Evolutionary conservation across 2,888 invertebrate genomes (phyloP).

Genomic region (Agriopis aurantiaria): DNA sequence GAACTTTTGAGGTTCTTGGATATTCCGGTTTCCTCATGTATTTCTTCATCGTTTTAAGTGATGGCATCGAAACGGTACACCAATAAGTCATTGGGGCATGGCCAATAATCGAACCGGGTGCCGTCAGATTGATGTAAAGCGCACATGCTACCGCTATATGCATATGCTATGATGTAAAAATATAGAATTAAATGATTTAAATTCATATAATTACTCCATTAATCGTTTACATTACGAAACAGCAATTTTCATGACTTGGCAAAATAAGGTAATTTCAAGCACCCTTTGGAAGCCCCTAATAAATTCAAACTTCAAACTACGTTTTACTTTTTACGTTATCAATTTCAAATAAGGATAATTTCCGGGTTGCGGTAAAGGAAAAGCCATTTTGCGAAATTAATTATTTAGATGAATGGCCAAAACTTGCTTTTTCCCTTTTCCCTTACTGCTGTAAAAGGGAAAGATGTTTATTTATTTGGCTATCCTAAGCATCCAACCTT

Average conservation of each 20-base stretch:
- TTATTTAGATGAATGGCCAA: constrained; percentile 19
- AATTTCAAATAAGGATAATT: constrained; percentile 24
- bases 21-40: no score
- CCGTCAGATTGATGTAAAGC: no score
- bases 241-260: constrained; percentile 9
- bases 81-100: no score
- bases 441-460: not conserved
- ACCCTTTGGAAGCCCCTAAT: constrained; percentile 14
- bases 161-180: no score
- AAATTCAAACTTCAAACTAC: constrained; percentile 24
- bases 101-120: no score
- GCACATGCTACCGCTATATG: no score
- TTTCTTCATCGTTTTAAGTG: no score
- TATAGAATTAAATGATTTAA: no score
- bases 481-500: not conserved
- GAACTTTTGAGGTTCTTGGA: no score
- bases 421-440: constrained; percentile 16
- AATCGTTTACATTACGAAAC: not conserved
- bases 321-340: constrained; percentile 23
- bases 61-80: no score
- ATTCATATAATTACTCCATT: not conserved
- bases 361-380: constrained; percentile 18
- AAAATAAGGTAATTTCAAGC: constrained; percentile 18
- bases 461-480: constrained; percentile 5
- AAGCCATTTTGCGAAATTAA: constrained; percentile 20